Evolutionary conservation across 2,888 invertebrate genomes (phyloP).

Genomic region (Lathronympha strigana): DNA sequence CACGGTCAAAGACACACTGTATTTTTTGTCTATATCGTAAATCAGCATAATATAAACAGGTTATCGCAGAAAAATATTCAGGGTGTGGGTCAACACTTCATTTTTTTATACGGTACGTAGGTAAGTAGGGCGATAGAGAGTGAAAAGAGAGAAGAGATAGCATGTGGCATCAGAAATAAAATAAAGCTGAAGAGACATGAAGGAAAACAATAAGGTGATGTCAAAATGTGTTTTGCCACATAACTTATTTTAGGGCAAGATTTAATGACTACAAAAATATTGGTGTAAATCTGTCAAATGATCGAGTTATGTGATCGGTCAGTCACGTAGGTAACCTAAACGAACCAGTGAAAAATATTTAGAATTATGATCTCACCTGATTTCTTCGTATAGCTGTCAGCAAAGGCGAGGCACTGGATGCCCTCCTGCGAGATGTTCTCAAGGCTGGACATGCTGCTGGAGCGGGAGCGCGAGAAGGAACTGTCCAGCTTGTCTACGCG

Average conservation of each 20-base stretch:
- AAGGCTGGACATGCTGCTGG: slow-evolving; percentile 98
- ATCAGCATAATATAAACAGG: not conserved
- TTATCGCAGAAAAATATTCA: not conserved
- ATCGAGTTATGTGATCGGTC: not conserved
- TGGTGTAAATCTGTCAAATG: not conserved
- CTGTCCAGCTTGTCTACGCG: slow-evolving; percentile 98
- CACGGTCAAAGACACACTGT: not conserved
- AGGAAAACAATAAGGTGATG: no score
- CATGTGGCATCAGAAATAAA: not conserved
- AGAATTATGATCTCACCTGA: slow-evolving; percentile 87
- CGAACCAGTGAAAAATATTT: not conserved
- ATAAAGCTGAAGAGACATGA: no score
- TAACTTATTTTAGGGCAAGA: no score
- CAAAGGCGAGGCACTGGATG: slow-evolving; percentile 97
- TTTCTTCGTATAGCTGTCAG: slow-evolving; percentile 97
- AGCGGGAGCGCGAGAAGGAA: slow-evolving; percentile 97
- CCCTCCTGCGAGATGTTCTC: slow-evolving; percentile 98
- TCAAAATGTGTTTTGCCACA: no score
- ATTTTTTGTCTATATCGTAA: not conserved
- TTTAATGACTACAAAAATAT: no score
- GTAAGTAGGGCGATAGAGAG: no score
- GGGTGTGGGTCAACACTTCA: not conserved
- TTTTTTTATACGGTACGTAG: no score
- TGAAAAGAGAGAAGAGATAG: not conserved
- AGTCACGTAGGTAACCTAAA: not conserved